Base-by-base conservation (phyloP, 1,140 invertebrate species). In the Dendrolimus punctatus region DNA sequence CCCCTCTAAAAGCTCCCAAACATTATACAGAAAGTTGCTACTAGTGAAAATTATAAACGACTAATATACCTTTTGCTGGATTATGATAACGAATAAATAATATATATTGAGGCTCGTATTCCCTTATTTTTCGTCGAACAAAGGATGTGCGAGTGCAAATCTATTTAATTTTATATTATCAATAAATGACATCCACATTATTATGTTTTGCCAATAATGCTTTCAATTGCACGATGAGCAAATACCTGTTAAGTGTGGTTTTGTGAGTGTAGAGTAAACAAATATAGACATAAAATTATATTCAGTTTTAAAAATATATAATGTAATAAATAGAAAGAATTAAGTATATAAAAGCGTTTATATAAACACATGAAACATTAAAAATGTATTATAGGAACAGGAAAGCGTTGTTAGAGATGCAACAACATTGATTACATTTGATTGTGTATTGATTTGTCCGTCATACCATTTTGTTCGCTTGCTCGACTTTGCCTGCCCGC, bases 391-490 rank as follows among this genome's bases (percentile, higher is more conserved):
- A 45, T 44, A 8, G 9, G 37, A 44, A 39, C 8, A 51, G 9
- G 50, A 51, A n/a, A 39, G 45, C 40, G 42, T 51, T 9, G 45
- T 37, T 44, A 51, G 39, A 51, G 38, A 58, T 51, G 56, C 55
- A 61, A 66, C 59, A 62, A 63, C 49, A 64, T 57, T 57, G 46
- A 55, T 47, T 57, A 54, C 10, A 42, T 58, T 54, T 51, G n/a
- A 38, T 52, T 48, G 10, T 43, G 49, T 61, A 59, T 53, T 40
- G 51, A 23, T 23, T 23, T 23, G 23, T 23, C 23, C 46, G 48
- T 60, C 89, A 91, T 94, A 97, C 95, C 95, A 92, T 94, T 95
- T 87, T 94, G 88, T 63, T 97, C 95, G 73, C 94, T 95, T 44
- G 92, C 91, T 80, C 92, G 90, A 87, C 95, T 96, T 53, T 84